These are phyloP conservation scores for Xiphorhynchus erythropygius DNA, from an alignment of 2,797 vertebrate species.

Conservation along the genomic window DNA sequence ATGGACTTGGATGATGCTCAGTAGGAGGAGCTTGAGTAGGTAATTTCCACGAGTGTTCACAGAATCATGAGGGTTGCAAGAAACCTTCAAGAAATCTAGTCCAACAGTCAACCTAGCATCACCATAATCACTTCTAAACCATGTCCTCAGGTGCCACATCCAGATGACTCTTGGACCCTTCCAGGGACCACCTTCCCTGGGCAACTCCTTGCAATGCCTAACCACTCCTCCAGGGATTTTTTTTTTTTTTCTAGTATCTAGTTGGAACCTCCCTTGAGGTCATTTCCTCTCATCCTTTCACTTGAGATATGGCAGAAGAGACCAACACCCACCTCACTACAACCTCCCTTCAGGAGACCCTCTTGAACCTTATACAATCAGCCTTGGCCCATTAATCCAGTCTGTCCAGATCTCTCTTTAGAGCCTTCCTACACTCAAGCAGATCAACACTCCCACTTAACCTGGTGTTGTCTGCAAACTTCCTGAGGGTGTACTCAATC, in stretches of 20 bases:
- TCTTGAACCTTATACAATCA: not conserved
- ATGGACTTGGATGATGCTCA: not conserved
- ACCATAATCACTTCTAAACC: not conserved
- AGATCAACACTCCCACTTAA: not conserved
- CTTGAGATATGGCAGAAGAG: not conserved
- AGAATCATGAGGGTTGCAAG: not conserved
- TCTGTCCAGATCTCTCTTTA: not conserved
- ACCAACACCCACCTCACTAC: not conserved
- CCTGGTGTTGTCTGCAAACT: not conserved
- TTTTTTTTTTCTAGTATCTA: not conserved
- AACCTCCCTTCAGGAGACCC: not conserved
- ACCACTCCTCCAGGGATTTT: not conserved
- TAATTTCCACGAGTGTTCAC: not conserved
- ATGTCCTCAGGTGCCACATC: not conserved
- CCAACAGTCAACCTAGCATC: not conserved
- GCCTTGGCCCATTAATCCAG: not conserved
- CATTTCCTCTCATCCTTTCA: not conserved
- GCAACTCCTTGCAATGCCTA: not conserved
- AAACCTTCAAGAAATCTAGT: not conserved
- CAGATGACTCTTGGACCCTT: not conserved
- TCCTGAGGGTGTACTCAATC: not conserved
- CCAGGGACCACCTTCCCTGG: not conserved
- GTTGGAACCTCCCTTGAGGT: not conserved
- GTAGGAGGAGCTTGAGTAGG: not conserved
- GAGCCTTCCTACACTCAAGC: not conserved